These are phyloP conservation scores for Dryadula phaetusa DNA, from an alignment of 2,888 invertebrate genomes.

Conservation along the genomic window DNA sequence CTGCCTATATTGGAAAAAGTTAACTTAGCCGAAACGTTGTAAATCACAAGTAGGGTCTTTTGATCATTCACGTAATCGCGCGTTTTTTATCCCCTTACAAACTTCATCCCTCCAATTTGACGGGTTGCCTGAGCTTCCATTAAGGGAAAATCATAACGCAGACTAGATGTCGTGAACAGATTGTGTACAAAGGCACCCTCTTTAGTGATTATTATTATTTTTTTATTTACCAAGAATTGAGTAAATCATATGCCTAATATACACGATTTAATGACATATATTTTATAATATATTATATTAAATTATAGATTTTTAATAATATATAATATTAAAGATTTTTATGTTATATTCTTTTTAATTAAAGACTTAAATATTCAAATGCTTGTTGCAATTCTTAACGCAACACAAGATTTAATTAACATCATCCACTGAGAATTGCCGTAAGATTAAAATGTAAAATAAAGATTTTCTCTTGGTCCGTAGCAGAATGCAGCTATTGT, in stretches of 20 bases:
- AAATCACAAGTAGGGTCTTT: constrained; percentile 18
- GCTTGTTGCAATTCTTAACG: too few relatives aligned
- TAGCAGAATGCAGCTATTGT: too few relatives aligned
- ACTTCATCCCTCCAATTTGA: constrained; percentile 22
- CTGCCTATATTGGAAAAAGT: constrained; percentile 10
- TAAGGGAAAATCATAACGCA: constrained; percentile 20
- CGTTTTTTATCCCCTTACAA: constrained; percentile 26
- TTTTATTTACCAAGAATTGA: neutral
- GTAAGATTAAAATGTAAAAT: too few relatives aligned
- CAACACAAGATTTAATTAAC: too few relatives aligned
- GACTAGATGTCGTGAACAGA: constrained; percentile 22
- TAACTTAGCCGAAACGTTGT: constrained; percentile 5
- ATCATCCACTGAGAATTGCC: too few relatives aligned
- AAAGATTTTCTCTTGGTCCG: too few relatives aligned
- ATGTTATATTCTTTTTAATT: too few relatives aligned
- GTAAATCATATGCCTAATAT: neutral
- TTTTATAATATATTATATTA: neutral
- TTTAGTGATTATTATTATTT: constrained; percentile 13
- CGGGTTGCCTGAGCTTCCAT: constrained; percentile 19
- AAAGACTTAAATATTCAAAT: too few relatives aligned
- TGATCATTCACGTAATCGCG: constrained; percentile 24
- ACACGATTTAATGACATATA: neutral
- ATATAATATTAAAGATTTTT: too few relatives aligned
- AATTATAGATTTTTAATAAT: too few relatives aligned
- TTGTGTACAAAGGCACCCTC: constrained; percentile 12